phyloP scores from a whole-genome alignment of 2,797 vertebrate species.

The Pseudotriccus pelzelni region DNA sequence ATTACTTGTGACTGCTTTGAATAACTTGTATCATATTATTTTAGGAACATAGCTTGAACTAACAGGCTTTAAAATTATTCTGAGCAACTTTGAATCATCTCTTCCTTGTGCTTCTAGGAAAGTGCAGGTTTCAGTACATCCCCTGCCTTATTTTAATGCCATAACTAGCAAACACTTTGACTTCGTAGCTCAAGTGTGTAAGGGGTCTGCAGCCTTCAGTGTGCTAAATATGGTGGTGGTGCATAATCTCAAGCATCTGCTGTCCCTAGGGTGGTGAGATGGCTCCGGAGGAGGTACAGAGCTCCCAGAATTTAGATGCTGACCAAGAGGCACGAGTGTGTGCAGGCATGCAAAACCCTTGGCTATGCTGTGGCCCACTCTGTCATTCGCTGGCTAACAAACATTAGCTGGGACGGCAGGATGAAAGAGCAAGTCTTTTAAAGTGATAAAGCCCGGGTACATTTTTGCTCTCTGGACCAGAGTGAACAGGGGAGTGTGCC shows the following conservation, averaged over 20 bases:
- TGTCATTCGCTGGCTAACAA: not conserved
- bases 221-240: not conserved
- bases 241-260: not conserved
- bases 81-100: not conserved
- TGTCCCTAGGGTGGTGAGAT: not conserved
- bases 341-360: not conserved
- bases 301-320: not conserved
- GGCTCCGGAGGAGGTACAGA: not conserved
- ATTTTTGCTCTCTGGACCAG: not conserved
- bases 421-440: not conserved
- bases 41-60: not conserved
- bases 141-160: not conserved
- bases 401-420: accelerated
- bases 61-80: not conserved
- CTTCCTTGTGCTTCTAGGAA: not conserved
- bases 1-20: not conserved
- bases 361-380: not conserved
- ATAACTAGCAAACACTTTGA: not conserved
- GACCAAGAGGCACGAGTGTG: not conserved
- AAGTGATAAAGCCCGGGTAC: not conserved
- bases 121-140: not conserved
- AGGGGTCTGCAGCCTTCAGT: not conserved
- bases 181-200: not conserved
- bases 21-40: not conserved
- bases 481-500: not conserved